Conservation (phyloP, 2,797 vertebrate genomes). For the Spinus pinus region DNA sequence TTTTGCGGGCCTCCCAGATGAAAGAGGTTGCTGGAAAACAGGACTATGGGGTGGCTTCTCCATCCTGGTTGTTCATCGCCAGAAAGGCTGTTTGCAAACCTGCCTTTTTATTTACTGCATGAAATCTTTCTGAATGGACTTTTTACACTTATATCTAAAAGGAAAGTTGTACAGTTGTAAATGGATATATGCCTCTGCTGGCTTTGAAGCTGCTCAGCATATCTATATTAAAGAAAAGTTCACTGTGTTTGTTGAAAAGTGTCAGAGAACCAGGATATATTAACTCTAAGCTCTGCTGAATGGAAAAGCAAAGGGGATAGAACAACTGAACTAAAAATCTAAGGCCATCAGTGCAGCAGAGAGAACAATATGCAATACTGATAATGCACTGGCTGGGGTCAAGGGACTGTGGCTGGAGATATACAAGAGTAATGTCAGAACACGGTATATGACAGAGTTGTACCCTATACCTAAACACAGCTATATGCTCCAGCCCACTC, state of each 20-base stretch:
- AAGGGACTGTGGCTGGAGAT: not conserved
- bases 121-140: not conserved
- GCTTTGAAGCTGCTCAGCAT: not conserved
- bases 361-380: not conserved
- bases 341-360: not conserved
- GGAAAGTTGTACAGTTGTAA: not conserved
- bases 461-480: not conserved
- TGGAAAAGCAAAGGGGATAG: not conserved
- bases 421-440: not conserved
- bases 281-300: not conserved
- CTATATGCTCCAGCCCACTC: conserved; percentile 22
- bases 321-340: not conserved
- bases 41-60: not conserved
- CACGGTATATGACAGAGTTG: not conserved
- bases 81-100: not conserved
- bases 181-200: not conserved
- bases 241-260: not conserved
- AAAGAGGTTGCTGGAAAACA: conserved; percentile 25
- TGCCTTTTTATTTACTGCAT: not conserved
- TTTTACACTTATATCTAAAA: not conserved
- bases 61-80: conserved; percentile 21
- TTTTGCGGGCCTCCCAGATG: not conserved
- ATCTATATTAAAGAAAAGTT: not conserved
- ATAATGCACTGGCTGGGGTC: not conserved
- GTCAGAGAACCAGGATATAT: not conserved